Base-by-base conservation (phyloP, 1,140 invertebrate genomes). In the Caenorhabditis tropicalis region DNA sequence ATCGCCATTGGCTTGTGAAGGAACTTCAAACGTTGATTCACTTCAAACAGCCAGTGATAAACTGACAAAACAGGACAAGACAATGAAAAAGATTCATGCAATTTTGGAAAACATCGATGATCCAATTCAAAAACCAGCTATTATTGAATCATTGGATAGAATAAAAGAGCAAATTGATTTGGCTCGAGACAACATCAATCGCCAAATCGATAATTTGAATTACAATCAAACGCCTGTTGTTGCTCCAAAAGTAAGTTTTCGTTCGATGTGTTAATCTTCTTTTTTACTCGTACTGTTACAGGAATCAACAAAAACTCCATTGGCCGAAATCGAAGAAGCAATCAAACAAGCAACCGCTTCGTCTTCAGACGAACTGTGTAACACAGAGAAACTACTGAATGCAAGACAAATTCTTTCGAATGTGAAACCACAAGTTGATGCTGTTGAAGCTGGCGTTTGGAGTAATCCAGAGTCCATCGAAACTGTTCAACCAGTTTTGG, bases 1-100 rank as follows among this genome's bases (percentile, higher is more conserved):
- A 24, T 74, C 65, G 9, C 65, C 65, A 43, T 43, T 74, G 36
- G 65, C 65, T 5, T 74, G 36, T 74, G 65, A 74, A 43, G 65
- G 65, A 39, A 74, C 65, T 43, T 39, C 31, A 24, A 48, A 81
- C 16, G 79, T 81, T 2, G 48, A 81, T 58, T 46, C 79, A 51
- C 51, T 81, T 51, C 79, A 81, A 53, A 21, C 31, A 3, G 79
- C 79, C 27, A 81, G 79, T 81, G 79, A 81, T 24, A 81, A 51
- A 7, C 24, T 81, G 31, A 56, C 79, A 15, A 81, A 81, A 81
- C 79, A 81, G 15, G 79, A 81, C 33, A 51, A 21, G 19, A 81
- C 79, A 4, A 81, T 81, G 16, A 27, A 29, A 12, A 51, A 56
- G 51, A 81, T 81, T 16, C 48, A 81, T 53, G 21, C 48, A 12